Conservation (phyloP, 2,113 vertebrate species). For the Caloenas nicobarica region DNA sequence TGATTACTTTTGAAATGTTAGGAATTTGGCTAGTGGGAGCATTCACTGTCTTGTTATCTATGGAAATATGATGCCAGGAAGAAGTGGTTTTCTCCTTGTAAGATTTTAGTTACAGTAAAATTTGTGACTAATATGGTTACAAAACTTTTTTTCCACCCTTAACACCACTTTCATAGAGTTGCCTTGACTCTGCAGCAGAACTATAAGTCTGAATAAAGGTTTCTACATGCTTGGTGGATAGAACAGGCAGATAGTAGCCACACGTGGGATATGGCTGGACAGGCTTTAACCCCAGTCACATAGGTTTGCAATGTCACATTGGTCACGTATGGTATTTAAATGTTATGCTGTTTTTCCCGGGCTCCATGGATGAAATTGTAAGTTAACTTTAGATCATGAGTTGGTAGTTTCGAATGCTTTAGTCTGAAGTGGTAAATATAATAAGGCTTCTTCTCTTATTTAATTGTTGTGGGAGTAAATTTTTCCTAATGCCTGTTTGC, state of each 20-base stretch:
- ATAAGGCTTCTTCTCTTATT: neutral
- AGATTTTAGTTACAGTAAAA: neutral
- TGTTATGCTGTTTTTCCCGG: neutral
- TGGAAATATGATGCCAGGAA: neutral
- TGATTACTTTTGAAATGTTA: neutral
- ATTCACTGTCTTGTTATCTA: neutral
- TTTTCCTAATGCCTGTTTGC: neutral
- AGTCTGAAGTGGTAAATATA: neutral
- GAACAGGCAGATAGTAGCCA: neutral
- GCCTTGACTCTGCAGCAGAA: neutral
- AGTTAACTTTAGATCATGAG: neutral
- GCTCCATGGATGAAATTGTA: neutral
- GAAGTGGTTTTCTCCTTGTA: neutral
- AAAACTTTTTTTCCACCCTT: fast-evolving
- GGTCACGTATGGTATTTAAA: neutral
- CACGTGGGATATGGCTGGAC: fast-evolving
- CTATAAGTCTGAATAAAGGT: neutral
- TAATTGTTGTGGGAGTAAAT: neutral
- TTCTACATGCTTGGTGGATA: fast-evolving
- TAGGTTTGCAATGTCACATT: neutral
- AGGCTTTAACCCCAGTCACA: fast-evolving
- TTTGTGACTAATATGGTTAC: neutral
- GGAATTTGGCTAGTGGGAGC: neutral
- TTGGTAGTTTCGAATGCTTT: neutral
- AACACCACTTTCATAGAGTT: neutral